Base-by-base conservation (phyloP, 1,140 invertebrate genomes). In the Trichogramma pretiosum region DNA sequence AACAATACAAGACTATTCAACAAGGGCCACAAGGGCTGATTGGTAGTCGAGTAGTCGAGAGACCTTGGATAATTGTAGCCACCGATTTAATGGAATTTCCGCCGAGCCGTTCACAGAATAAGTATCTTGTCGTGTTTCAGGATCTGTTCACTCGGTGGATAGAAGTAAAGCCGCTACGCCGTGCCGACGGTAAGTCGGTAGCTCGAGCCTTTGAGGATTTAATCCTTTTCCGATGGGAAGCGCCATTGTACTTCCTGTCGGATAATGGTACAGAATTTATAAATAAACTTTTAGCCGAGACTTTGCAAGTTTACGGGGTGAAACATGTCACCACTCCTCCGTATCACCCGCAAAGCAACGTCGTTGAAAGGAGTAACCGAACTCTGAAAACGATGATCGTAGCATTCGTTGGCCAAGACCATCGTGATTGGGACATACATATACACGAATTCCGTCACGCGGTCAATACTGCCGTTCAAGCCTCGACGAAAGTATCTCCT, bases 111-210 rank as follows among this genome's bases (percentile, higher is more conserved):
- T 22, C 24, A 1, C 32, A 44, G 17, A 38, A 34, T 46, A 46
- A 9, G 38, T 50, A 18, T n/a, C 2, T 55, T 0, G 10, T 52
- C 0, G 50, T 52, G 1, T 34, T 50, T 11, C 49, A 48, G 2
- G 54, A 56, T 37, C 18, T 55, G 14, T 55, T 46, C 14, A 52
- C 54, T 0, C 35, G 46, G 1, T 55, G 54, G 54, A 19, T 33
- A 1, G 49, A 55, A 35, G 40, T 50, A 0, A 21, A 51, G 24
- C n/a, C n/a, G n/a, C n/a, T 46, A 8, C 8, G 43, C 3, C 1
- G 4, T n/a, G 33, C 33, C 1, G 14, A 36, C 14, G 33, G 43
- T 2, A 45, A 45, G 13, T n/a, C 41, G 13, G 32, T 44, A 5
- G 30, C 30, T 5, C 3, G 10, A 19, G 39, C 26, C 7, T 41